Percentiles rank a stretch among this genome's conserved stretches.
These are phyloP conservation scores for Pterophyllum scalare DNA, from an alignment of 2,113 vertebrate genomes.

Conservation along the genomic window DNA sequence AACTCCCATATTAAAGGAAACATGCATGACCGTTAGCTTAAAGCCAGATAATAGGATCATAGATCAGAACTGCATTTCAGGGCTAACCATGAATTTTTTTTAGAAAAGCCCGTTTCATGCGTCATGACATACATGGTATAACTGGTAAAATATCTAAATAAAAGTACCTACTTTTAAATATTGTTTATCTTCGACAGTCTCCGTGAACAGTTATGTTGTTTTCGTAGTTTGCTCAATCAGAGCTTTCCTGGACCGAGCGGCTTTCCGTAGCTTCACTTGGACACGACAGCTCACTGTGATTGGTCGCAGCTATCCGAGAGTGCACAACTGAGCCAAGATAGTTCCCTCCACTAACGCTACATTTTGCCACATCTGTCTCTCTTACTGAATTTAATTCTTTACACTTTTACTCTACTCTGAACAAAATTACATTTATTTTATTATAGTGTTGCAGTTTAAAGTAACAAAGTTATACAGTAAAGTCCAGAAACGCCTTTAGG, in stretches of 20 bases:
- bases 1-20: not conserved
- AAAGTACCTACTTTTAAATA: not conserved
- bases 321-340: not conserved
- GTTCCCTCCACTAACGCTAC: not conserved
- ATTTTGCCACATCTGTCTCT: no score
- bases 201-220: slow-evolving; percentile 3
- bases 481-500: no score
- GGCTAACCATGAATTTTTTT: not conserved
- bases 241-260: not conserved
- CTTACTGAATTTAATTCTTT: not conserved
- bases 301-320: slow-evolving; percentile 51
- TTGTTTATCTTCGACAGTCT: not conserved
- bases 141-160: rapidly evolving
- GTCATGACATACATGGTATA: not conserved
- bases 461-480: not conserved
- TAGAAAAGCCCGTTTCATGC: not conserved
- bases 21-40: not conserved
- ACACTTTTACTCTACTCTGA: no score
- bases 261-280: slow-evolving; percentile 73
- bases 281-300: slow-evolving; percentile 83
- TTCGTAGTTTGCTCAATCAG: not conserved
- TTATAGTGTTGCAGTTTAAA: not conserved
- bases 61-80: not conserved
- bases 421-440: no score
- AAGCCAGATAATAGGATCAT: not conserved